A percentile compares a stretch with the other conserved stretches of the same genome.
Conservation (phyloP, 2,113 vertebrate genomes). For the Trogon melanurus region DNA sequence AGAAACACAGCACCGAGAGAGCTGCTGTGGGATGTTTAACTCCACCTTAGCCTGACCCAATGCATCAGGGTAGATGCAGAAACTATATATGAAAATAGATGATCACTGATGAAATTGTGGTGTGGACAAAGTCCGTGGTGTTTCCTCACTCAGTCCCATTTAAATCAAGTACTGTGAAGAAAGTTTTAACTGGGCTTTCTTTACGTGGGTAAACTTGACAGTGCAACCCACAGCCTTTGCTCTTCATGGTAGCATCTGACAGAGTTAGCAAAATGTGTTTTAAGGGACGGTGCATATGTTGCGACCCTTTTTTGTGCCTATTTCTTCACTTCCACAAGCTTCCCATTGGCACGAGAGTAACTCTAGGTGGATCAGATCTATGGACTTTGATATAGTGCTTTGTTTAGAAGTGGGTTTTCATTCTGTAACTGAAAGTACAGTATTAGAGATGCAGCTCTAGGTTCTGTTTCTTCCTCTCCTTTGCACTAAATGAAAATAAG, state of each 20-base stretch:
- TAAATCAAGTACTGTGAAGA: background rate
- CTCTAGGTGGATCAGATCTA: background rate
- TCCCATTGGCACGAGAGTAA: background rate
- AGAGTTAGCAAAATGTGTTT: background rate
- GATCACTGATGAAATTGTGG: background rate
- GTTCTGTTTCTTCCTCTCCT: background rate
- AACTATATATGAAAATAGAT: background rate
- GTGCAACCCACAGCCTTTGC: background rate
- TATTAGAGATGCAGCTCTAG: background rate
- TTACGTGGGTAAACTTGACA: background rate
- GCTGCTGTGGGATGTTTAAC: too few relatives aligned
- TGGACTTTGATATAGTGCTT: background rate
- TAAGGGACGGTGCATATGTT: background rate
- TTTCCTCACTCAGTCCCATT: background rate
- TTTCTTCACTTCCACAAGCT: background rate
- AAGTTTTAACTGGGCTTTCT: background rate
- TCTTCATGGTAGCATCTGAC: background rate
- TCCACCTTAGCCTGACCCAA: too few relatives aligned
- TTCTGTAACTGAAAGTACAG: background rate
- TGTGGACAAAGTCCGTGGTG: background rate
- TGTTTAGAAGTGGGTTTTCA: background rate
- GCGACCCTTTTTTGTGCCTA: background rate
- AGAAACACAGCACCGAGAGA: too few relatives aligned
- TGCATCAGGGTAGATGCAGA: background rate
- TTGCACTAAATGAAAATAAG: slow-evolving; percentile 34